These are phyloP conservation scores for Trichopria drosophilae DNA, from an alignment of 2,888 invertebrate genomes.

Conservation along the genomic window DNA sequence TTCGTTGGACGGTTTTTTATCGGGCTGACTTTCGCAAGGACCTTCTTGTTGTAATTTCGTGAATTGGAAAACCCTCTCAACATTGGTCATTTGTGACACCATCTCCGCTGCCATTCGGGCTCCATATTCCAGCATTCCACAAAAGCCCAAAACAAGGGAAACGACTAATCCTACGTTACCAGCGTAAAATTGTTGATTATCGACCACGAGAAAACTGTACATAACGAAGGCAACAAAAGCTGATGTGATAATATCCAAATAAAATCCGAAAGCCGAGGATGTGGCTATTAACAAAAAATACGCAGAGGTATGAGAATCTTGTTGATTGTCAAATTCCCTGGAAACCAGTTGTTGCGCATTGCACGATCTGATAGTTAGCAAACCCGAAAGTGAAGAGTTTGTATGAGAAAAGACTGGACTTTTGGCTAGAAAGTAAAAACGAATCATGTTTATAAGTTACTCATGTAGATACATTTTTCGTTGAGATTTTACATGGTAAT, in stretches of 20 bases:
- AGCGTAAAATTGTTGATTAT: slow-evolving; percentile 62
- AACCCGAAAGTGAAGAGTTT: slow-evolving; percentile 80
- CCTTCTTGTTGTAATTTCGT: slow-evolving; percentile 74
- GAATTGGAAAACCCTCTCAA: slow-evolving; percentile 81
- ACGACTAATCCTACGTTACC: slow-evolving; percentile 74
- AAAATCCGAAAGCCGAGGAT: slow-evolving; percentile 68
- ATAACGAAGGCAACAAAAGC: slow-evolving; percentile 65
- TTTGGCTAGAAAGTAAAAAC: slow-evolving; percentile 50
- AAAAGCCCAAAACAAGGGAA: slow-evolving; percentile 72
- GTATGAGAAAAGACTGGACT: slow-evolving; percentile 93
- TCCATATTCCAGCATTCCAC: slow-evolving; percentile 81
- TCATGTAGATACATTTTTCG: background rate
- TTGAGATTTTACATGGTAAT: background rate
- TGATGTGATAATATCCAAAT: slow-evolving; percentile 67
- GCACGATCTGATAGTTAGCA: slow-evolving; percentile 84
- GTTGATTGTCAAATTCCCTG: slow-evolving; percentile 74
- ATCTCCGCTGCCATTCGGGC: slow-evolving; percentile 79
- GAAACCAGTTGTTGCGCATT: slow-evolving; percentile 72
- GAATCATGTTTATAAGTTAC: background rate
- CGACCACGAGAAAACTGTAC: slow-evolving; percentile 66
- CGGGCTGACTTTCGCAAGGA: slow-evolving; percentile 64
- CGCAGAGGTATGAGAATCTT: slow-evolving; percentile 70
- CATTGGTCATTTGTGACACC: slow-evolving; percentile 75
- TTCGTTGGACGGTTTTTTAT: slow-evolving; percentile 61
- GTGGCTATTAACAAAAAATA: slow-evolving; percentile 66